These are phyloP conservation scores for Eremophila alpestris DNA, from an alignment of 2,797 vertebrate genomes.

Conservation along the genomic window DNA sequence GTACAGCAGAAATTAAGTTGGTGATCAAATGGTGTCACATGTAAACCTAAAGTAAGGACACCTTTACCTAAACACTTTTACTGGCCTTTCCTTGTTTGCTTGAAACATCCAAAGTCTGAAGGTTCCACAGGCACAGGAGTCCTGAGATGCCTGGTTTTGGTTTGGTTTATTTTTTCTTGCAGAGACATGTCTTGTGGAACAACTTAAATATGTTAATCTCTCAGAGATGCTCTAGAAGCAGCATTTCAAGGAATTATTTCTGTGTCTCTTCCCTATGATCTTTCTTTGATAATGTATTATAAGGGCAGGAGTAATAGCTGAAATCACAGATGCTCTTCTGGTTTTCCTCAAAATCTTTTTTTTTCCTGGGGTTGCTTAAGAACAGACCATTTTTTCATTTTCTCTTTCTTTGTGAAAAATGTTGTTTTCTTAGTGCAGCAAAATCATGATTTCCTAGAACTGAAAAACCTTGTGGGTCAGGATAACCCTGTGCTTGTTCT, in stretches of 20 bases:
- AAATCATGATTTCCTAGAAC: neutral
- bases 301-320: neutral
- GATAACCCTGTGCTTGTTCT: neutral
- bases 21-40: neutral
- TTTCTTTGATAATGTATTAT: neutral
- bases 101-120: neutral
- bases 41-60: neutral
- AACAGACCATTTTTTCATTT: neutral
- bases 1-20: neutral
- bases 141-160: neutral
- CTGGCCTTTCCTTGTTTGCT: neutral
- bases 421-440: neutral
- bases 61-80: neutral
- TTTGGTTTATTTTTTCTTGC: neutral
- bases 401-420: neutral
- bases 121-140: neutral
- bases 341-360: neutral
- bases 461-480: neutral
- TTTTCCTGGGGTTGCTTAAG: neutral
- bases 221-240: neutral
- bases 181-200: neutral
- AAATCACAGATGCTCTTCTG: neutral
- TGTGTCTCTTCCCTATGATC: neutral
- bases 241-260: neutral
- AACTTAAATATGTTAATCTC: fast-evolving